Percentiles rank a stretch among this genome's conserved stretches.
These are phyloP conservation scores for Drosophila carrolli DNA, from an alignment of 1,140 invertebrate species.

Conservation along the genomic window DNA sequence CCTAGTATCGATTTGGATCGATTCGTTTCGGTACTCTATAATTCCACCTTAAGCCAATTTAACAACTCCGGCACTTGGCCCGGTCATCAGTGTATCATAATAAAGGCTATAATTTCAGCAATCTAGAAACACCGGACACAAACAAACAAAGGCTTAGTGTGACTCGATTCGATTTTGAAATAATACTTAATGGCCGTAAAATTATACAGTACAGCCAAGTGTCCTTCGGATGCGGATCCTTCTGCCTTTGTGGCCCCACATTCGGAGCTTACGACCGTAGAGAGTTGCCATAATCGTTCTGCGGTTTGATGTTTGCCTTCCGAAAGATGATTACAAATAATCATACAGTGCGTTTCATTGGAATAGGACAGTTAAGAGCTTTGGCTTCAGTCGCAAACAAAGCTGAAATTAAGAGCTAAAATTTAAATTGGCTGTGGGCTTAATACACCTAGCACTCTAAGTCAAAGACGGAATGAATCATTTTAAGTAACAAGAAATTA, in stretches of 20 bases:
- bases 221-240: conserved; percentile 32
- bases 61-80: conserved; percentile 58
- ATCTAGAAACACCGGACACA: conserved; percentile 65
- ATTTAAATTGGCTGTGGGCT: too few species aligned
- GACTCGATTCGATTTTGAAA: conserved; percentile 67
- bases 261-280: conserved; percentile 38
- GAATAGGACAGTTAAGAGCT: not conserved
- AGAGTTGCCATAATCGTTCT: conserved; percentile 48
- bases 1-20: conserved; percentile 22
- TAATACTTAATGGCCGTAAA: conserved; percentile 82
- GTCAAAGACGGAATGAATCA: too few species aligned
- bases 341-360: conserved; percentile 12
- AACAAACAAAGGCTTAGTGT: conserved; percentile 60
- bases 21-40: conserved; percentile 53
- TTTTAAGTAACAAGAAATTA: too few species aligned
- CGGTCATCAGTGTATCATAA: conserved; percentile 69
- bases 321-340: conserved; percentile 47
- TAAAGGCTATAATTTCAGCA: conserved; percentile 76
- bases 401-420: too few species aligned
- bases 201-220: conserved; percentile 73
- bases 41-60: conserved; percentile 81
- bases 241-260: conserved; percentile 23
- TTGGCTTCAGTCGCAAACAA: not conserved
- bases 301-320: conserved; percentile 50
- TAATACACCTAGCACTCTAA: too few species aligned